Percentiles rank a stretch among this genome's conserved stretches.
Conservation (phyloP, 2,797 vertebrate species). For the Selene dorsalis region DNA sequence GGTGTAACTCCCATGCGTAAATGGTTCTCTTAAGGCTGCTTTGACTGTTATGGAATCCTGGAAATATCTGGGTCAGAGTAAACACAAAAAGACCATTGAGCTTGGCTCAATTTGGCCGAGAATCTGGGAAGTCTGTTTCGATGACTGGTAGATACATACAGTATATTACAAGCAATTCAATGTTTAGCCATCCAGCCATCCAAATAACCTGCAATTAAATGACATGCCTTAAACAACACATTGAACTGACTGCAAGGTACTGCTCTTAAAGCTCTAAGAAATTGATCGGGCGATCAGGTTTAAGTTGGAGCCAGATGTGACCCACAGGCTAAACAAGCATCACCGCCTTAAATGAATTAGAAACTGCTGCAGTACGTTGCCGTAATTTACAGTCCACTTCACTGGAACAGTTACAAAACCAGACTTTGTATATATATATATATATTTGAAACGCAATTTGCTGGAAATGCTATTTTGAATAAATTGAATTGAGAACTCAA, state of each 20-base stretch:
- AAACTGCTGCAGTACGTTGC: neutral
- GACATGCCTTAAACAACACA: conserved; percentile 30
- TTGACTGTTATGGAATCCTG: conserved; percentile 41
- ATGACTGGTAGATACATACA: conserved; percentile 12
- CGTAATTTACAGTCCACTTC: conserved; percentile 1
- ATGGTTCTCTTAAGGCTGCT: conserved; percentile 23
- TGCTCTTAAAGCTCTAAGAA: conserved; percentile 31
- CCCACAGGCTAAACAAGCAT: conserved; percentile 34
- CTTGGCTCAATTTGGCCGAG: conserved; percentile 26
- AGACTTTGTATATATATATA: no score
- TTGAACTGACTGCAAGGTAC: conserved; percentile 7
- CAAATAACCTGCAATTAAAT: conserved; percentile 31
- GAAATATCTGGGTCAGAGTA: conserved; percentile 49
- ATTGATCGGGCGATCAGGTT: conserved; percentile 45
- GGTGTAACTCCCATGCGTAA: neutral
- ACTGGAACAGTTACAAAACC: neutral
- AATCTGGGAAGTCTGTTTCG: conserved; percentile 12
- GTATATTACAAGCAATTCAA: conserved; percentile 19
- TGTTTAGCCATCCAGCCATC: conserved; percentile 23
- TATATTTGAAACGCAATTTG: neutral
- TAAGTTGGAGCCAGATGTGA: conserved; percentile 58
- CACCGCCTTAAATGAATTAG: conserved; percentile 43
- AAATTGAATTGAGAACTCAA: neutral
- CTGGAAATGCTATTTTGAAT: neutral
- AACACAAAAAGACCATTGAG: conserved; percentile 50